Conservation (phyloP, 2,888 invertebrate genomes). For the Drosophila fungiperda region DNA sequence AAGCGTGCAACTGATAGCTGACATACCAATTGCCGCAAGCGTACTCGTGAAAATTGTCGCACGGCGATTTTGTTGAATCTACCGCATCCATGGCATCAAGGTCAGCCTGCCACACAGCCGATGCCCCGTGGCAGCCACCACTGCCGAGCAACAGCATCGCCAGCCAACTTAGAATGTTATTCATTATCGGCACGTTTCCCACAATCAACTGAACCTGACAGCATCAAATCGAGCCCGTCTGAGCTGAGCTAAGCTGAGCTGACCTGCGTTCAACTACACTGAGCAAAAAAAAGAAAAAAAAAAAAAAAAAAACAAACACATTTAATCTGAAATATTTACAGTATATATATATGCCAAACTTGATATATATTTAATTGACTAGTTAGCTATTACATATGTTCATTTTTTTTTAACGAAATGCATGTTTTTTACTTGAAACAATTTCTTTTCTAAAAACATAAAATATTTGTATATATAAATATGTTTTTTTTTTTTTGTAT, state of each 20-base stretch:
- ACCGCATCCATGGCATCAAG: conserved; percentile 37
- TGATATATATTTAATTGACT: not conserved
- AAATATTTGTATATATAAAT: not conserved
- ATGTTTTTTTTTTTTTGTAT: not conserved
- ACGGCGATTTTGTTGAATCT: conserved; percentile 87
- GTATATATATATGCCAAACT: not conserved
- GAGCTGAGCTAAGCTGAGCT: not conserved
- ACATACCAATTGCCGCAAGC: conserved; percentile 93
- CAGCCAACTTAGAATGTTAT: not conserved
- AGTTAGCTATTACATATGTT: not conserved
- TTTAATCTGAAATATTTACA: not conserved
- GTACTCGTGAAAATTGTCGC: conserved; percentile 93
- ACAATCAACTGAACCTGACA: not conserved
- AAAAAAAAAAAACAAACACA: not conserved
- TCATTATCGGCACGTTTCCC: not conserved
- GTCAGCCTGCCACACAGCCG: not conserved
- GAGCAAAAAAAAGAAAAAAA: not conserved
- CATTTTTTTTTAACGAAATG: no score
- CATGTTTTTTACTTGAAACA: not conserved
- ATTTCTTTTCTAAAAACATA: not conserved
- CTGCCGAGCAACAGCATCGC: not conserved
- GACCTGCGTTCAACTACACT: not conserved
- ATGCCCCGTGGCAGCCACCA: not conserved
- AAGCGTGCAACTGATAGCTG: conserved; percentile 45
- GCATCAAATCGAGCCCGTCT: not conserved